Percentiles rank a stretch among this genome's conserved stretches.
Evolutionary conservation across 2,113 vertebrate species (phyloP).

Genomic region (Oncorhynchus keta): DNA sequence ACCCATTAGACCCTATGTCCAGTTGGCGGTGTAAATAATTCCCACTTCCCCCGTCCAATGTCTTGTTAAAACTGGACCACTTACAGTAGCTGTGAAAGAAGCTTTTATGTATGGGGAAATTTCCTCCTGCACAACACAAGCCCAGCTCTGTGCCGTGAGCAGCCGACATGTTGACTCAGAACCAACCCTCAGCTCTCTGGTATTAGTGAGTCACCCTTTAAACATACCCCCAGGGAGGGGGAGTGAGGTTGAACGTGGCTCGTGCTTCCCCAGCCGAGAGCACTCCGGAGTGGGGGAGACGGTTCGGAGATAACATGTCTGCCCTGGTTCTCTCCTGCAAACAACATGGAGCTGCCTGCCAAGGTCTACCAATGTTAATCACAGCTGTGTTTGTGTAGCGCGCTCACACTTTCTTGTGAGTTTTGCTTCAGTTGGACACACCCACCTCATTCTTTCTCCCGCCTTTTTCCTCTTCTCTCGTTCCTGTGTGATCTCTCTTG

Average conservation of each 20-base stretch:
- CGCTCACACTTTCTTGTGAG: neutral
- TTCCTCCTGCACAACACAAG: neutral
- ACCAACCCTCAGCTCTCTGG: neutral
- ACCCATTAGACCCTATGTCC: neutral
- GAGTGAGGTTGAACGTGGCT: neutral
- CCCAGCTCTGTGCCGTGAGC: neutral
- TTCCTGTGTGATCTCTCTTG: neutral
- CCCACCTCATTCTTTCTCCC: too few species aligned
- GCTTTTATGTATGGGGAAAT: neutral
- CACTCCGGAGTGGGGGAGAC: neutral
- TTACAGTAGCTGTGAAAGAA: neutral
- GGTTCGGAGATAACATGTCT: neutral
- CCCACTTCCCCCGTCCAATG: neutral
- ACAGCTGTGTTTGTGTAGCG: neutral
- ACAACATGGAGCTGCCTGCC: neutral
- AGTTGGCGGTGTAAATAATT: neutral
- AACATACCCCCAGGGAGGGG: neutral
- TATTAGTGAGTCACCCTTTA: slow-evolving; percentile 2
- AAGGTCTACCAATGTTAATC: neutral
- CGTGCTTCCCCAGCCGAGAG: neutral
- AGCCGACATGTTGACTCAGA: neutral
- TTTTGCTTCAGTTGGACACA: too few species aligned
- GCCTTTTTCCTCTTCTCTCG: neutral
- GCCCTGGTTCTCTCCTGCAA: neutral
- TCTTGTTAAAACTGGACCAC: neutral